Conservation (phyloP, 2,888 invertebrate genomes). For the Napeogenes sylphis region DNA sequence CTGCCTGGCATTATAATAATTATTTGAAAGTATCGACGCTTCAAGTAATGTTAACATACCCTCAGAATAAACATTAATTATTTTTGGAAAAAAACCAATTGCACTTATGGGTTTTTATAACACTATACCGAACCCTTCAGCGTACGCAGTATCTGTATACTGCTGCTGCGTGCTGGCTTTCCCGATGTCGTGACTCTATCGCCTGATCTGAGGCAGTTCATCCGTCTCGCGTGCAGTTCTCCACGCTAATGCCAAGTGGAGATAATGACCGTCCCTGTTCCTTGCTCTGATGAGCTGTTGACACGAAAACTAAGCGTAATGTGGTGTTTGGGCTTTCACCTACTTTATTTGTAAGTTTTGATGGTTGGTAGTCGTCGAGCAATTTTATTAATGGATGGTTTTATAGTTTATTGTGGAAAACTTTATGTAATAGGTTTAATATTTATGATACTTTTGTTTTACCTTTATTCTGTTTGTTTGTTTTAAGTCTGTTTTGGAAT, state of each 20-base stretch:
- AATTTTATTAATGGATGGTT: conserved; percentile 3
- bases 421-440: neutral
- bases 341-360: neutral
- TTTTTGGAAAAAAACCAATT: too few relatives aligned
- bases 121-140: too few relatives aligned
- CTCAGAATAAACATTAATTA: too few relatives aligned
- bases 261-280: conserved; percentile 27
- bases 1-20: too few relatives aligned
- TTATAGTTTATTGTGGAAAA: neutral
- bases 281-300: conserved; percentile 17
- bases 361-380: neutral
- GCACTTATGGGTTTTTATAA: too few relatives aligned
- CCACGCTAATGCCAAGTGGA: conserved; percentile 32
- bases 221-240: conserved; percentile 38
- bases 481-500: too few relatives aligned
- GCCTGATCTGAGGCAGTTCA: conserved; percentile 52
- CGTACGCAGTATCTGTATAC: too few relatives aligned
- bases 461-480: too few relatives aligned
- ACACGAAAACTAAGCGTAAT: conserved; percentile 23
- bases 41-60: too few relatives aligned
- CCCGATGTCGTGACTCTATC: conserved; percentile 49
- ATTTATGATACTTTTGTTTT: neutral
- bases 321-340: conserved; percentile 7
- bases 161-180: conserved; percentile 53
- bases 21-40: too few relatives aligned